Evolutionary conservation across 2,888 invertebrate species (phyloP).

Genomic region (Diarsia mendica): DNA sequence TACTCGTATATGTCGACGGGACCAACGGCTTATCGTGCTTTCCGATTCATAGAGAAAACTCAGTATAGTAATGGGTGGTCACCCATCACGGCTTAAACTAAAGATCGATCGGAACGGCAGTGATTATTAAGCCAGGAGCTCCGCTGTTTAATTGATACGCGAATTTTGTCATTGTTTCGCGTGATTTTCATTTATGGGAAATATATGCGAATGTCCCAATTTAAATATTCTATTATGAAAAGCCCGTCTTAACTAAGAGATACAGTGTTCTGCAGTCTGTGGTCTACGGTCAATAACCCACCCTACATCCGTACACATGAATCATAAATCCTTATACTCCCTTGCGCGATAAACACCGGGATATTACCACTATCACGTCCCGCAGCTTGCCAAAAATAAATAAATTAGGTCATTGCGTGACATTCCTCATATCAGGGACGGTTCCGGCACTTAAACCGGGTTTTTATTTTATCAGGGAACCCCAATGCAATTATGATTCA

Average conservation of each 20-base stretch:
- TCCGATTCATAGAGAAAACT: no score
- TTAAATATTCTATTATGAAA: neutral
- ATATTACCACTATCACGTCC: neutral
- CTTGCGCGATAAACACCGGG: neutral
- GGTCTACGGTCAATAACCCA: neutral
- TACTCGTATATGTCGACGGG: no score
- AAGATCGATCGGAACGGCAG: no score
- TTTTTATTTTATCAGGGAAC: slow-evolving; percentile 30
- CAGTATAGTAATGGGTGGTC: no score
- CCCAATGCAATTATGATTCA: slow-evolving; percentile 12
- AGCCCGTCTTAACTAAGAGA: neutral
- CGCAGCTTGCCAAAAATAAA: slow-evolving; percentile 38
- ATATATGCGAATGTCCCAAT: neutral
- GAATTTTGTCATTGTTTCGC: neutral
- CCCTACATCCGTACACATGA: neutral
- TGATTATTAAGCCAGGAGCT: no score
- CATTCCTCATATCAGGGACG: slow-evolving; percentile 40
- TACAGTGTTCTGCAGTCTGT: neutral
- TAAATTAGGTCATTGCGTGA: slow-evolving; percentile 25
- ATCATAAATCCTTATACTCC: slow-evolving; percentile 5
- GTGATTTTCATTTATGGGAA: neutral
- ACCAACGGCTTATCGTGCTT: no score
- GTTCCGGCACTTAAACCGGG: slow-evolving; percentile 53
- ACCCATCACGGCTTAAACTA: no score
- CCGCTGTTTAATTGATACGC: no score